A percentile compares a stretch with the other conserved stretches of the same genome.
Evolutionary conservation across 2,113 vertebrate genomes (phyloP).

Genomic region (Galeopterus variegatus): DNA sequence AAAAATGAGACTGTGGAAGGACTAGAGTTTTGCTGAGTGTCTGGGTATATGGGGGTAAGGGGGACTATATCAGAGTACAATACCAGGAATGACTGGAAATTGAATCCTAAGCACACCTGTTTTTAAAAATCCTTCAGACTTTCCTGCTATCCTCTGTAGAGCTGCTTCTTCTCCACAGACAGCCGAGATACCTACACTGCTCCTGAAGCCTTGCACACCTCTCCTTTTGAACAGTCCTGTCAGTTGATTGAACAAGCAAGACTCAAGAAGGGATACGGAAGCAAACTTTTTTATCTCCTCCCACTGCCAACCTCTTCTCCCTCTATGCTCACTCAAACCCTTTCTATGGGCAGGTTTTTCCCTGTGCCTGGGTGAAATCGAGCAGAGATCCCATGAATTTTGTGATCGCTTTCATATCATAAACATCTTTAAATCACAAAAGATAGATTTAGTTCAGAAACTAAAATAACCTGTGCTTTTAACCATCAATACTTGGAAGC

Average conservation of each 20-base stretch:
- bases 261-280: background rate
- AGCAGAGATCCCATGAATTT: background rate
- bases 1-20: background rate
- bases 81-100: background rate
- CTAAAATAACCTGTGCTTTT: background rate
- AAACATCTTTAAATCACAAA: background rate
- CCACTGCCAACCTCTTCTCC: accelerated
- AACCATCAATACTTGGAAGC: background rate
- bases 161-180: background rate
- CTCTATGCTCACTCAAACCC: no score
- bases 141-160: background rate
- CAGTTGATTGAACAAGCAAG: background rate
- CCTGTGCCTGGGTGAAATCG: background rate
- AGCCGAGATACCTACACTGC: background rate
- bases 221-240: background rate
- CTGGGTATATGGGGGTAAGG: background rate
- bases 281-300: background rate
- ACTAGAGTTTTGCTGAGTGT: background rate
- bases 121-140: background rate
- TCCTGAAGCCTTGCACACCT: background rate
- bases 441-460: background rate
- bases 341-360: background rate
- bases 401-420: background rate
- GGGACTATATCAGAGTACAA: background rate
- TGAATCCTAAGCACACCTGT: background rate